A percentile compares a stretch with the other conserved stretches of the same genome.
Evolutionary conservation across 2,888 invertebrate species (phyloP).

Genomic region (Volucella inflata): DNA sequence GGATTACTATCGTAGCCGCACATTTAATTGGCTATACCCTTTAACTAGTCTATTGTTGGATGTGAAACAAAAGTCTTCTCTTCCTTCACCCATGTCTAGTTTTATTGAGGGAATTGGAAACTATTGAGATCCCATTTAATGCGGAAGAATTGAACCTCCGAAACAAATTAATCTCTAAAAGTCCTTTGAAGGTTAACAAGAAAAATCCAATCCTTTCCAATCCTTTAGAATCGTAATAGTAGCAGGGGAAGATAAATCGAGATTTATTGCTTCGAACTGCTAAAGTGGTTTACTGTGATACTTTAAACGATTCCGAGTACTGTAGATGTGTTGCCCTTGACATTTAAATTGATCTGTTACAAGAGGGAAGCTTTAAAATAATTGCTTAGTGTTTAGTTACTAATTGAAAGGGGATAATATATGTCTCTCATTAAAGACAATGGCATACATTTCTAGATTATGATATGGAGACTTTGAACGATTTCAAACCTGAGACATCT

Average conservation of each 20-base stretch:
- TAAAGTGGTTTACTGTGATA: slow-evolving; percentile 20
- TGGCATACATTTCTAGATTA: not conserved
- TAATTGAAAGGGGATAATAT: slow-evolving; percentile 11
- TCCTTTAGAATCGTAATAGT: slow-evolving; percentile 19
- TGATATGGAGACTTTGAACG: no score
- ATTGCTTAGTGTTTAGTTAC: slow-evolving; percentile 12
- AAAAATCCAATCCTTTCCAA: slow-evolving; percentile 33
- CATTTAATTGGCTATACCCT: slow-evolving; percentile 19
- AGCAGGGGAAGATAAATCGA: not conserved
- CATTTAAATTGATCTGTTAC: slow-evolving; percentile 33
- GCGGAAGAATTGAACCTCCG: slow-evolving; percentile 19
- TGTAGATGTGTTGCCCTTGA: slow-evolving; percentile 13
- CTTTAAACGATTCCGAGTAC: slow-evolving; percentile 28
- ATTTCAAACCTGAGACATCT: no score
- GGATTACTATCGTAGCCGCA: slow-evolving; percentile 29
- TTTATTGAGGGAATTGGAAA: slow-evolving; percentile 8
- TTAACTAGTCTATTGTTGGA: not conserved
- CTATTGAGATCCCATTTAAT: slow-evolving; percentile 25
- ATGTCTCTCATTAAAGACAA: not conserved
- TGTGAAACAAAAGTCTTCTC: slow-evolving; percentile 1
- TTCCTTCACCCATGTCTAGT: no score
- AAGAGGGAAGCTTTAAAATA: slow-evolving; percentile 14
- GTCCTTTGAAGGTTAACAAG: slow-evolving; percentile 6
- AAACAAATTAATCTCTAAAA: slow-evolving; percentile 45
- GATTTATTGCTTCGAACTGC: slow-evolving; percentile 36